phyloP scores from a whole-genome alignment of 1,140 invertebrate genomes.

The Pemphigus obesinymphae region DNA sequence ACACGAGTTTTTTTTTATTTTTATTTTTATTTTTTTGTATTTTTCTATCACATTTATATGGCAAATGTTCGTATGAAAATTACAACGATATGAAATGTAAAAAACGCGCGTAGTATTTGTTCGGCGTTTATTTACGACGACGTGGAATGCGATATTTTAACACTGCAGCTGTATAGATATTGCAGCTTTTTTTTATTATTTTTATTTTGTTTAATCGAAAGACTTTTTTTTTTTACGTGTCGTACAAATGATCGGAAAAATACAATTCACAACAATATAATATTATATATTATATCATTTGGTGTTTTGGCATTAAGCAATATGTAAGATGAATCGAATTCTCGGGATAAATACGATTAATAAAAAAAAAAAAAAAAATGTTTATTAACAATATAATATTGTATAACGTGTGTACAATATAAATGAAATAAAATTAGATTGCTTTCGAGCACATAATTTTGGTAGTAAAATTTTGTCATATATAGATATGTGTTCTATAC shows the following conservation, averaged over 20 bases:
- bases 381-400: too few species aligned
- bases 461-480: too few species aligned
- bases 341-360: neutral
- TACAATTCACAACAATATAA: neutral
- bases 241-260: neutral
- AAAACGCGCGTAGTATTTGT: conserved; percentile 36
- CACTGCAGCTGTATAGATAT: conserved; percentile 23
- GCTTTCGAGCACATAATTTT: too few species aligned
- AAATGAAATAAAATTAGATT: too few species aligned
- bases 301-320: neutral
- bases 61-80: conserved; percentile 3
- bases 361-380: too few species aligned
- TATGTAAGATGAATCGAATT: neutral
- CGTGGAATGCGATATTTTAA: conserved; percentile 21
- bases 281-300: neutral
- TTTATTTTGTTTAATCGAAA: neutral
- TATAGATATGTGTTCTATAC: too few species aligned
- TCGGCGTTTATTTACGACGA: conserved; percentile 34
- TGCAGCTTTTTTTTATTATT: neutral
- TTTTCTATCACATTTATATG: conserved; percentile 9
- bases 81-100: conserved; percentile 12
- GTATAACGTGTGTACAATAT: too few species aligned
- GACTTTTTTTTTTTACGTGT: neutral
- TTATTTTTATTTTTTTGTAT: conserved; percentile 1
- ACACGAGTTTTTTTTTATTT: neutral